A percentile compares a stretch with the other conserved stretches of the same genome.
Evolutionary conservation across 2,888 invertebrate species (phyloP).

Genomic region (Eulithis prunata): DNA sequence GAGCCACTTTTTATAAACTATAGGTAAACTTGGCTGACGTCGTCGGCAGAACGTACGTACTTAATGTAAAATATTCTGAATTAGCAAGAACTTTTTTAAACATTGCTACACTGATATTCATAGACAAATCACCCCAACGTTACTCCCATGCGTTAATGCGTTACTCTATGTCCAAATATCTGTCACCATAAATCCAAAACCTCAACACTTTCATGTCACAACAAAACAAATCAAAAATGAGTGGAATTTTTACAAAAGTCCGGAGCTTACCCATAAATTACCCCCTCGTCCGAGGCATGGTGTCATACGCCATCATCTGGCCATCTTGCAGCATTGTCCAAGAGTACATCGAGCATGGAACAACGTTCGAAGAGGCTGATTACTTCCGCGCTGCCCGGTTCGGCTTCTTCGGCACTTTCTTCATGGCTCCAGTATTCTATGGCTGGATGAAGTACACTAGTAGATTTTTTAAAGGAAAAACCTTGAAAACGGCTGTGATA

Average conservation of each 20-base stretch:
- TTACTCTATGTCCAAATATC: background rate
- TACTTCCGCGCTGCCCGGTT: constrained; percentile 87
- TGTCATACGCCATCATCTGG: constrained; percentile 89
- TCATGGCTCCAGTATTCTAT: constrained; percentile 91
- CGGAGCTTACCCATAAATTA: constrained; percentile 70
- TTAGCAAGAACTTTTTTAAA: background rate
- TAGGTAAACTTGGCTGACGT: too few species aligned
- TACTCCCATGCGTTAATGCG: too few species aligned
- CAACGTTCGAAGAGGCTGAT: constrained; percentile 62
- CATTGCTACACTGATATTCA: background rate
- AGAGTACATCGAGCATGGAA: constrained; percentile 77
- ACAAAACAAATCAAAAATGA: constrained; percentile 46
- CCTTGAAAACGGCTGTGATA: constrained; percentile 61
- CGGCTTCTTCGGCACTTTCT: constrained; percentile 88
- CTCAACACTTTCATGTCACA: constrained; percentile 1
- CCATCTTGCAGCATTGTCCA: constrained; percentile 88
- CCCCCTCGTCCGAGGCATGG: constrained; percentile 85
- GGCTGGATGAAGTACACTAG: constrained; percentile 87
- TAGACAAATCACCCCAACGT: background rate
- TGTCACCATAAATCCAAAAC: background rate
- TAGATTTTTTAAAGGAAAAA: constrained; percentile 60
- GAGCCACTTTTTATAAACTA: too few species aligned
- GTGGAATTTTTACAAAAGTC: constrained; percentile 75
- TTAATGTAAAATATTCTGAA: too few species aligned
- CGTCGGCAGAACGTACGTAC: too few species aligned